Base-by-base conservation (phyloP, 2,113 vertebrate species). In the Phoenicopterus ruber region DNA sequence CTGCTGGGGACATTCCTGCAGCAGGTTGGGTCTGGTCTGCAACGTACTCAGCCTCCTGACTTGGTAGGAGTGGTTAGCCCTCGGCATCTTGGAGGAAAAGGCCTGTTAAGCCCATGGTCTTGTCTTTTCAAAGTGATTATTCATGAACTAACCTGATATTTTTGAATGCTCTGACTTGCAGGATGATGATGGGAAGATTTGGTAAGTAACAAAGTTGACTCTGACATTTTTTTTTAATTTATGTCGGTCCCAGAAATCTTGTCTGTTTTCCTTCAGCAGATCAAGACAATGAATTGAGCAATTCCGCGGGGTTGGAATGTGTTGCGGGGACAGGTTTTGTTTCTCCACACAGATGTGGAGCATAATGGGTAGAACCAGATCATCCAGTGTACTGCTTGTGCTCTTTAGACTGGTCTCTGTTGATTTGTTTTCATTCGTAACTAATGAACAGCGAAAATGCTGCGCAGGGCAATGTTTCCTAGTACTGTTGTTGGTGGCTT, bases 141-240 rank as follows among this genome's bases (percentile, higher is more conserved):
- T 93, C 29, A 15, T 89, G 47, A 82, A 72, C 93, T 97, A 88
- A 96, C 69, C 7, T 4, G 4, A 1, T 74, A 2, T 88, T 81
- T 88, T 55, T 19, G 2, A 42, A 93, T 95, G 54, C 85, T 98
- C 46, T 97, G 78, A 4, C 71, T 98, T 98, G 42, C 98, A 99
- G 99, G 97, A 98, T 99, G 98, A 99, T 99, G 99, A 98, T 99
- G 98, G 99, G 99, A 77, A 98, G 99, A 86, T 99, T 99, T 90
- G 99, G 99, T 99, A 82, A 99, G 99, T 98, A 90, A 54, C 31
- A 36, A 73, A 57, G 17, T 62, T 81, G 54, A 47, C 65, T 47
- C 19, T 79, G 66, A 57, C n/a, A 4, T 29, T 55, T 46, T 50
- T 66, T 57, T n/a, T 44, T 2, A 2, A 20, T 82, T 83, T 59